Base-by-base conservation (phyloP, 2,797 vertebrate genomes). In the Lepus townsendii region DNA sequence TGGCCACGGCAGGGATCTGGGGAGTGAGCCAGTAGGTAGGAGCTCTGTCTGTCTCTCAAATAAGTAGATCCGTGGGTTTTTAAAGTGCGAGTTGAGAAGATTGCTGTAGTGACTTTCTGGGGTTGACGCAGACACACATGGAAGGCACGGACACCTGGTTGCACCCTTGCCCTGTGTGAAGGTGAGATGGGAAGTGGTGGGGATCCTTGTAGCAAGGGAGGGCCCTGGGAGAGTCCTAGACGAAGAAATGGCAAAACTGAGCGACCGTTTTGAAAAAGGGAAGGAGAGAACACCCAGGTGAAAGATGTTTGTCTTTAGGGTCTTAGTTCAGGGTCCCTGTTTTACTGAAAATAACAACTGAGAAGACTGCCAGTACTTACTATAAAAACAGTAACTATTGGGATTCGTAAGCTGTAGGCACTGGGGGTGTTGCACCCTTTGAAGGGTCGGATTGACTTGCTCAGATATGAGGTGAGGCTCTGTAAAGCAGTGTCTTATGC, bases 311-410 rank as follows among this genome's bases (percentile, higher is more conserved):
- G 20, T 91, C 87, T 78, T 77, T 66, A 75, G 16, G 35, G 27
- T 87, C 54, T 86, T 76, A 57, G 38, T 78, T 63, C 84, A 77
- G 80, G 83, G 72, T 42, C 62, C 54, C 87, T 7, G 17, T 69
- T 94, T 90, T 71, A 83, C 60, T 20, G 30, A 83, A 50, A 90
- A 42, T 83, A 87, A 30, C 76, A 72, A 77, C 20, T 66, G 50
- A 68, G 22, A 66, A 90, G 24, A 78, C 30, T 32, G 72, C 32
- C 60, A 32, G 69, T 68, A 87, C 12, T 72, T 54, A 7, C n/a
- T 42, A 63, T 78, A 62, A 68, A 32, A 62, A 54, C 65, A 68
- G 26, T 38, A 54, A 57, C 52, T 86, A 77, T 17, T 66, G 86
- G 79, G 66, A 10, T 65, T 82, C 19, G 13, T 57, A 57, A 57